These are phyloP conservation scores for Cheilosia pagana DNA, from an alignment of 2,888 invertebrate species.

Conservation along the genomic window DNA sequence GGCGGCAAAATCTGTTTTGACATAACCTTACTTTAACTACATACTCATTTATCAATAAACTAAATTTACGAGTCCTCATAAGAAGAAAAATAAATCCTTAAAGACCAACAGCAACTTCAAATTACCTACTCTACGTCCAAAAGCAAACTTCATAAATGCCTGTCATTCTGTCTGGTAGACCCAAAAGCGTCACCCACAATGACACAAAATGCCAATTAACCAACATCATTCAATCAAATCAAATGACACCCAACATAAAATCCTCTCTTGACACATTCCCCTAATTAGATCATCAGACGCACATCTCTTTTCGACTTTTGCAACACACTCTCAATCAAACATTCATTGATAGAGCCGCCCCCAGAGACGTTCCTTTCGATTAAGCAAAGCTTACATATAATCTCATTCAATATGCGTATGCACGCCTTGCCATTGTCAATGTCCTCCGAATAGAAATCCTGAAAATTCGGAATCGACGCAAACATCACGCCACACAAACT, in stretches of 20 bases:
- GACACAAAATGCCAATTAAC: constrained; percentile 25
- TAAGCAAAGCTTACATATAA: constrained; percentile 89
- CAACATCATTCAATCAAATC: constrained; percentile 55
- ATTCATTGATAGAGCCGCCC: constrained; percentile 31
- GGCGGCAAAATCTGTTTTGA: no score
- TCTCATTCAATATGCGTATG: constrained; percentile 98
- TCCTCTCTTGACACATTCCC: constrained; percentile 14
- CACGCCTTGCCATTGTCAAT: constrained; percentile 99
- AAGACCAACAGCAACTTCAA: no score
- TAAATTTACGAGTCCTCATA: no score
- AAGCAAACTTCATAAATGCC: neutral
- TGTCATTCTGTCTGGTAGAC: neutral
- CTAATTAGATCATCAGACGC: constrained; percentile 49
- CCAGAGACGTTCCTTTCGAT: constrained; percentile 76
- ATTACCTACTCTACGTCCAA: no score
- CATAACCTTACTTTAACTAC: no score
- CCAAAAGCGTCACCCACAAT: neutral
- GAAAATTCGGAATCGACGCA: constrained; percentile 98
- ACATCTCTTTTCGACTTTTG: constrained; percentile 23
- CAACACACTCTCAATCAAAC: constrained; percentile 46
- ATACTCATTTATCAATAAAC: no score
- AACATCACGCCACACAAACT: constrained; percentile 95
- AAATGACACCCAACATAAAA: constrained; percentile 15
- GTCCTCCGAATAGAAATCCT: constrained; percentile 98
- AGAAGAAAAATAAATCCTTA: no score